Base-by-base conservation (phyloP, 2,113 vertebrate genomes). In the Corapipo altera region DNA sequence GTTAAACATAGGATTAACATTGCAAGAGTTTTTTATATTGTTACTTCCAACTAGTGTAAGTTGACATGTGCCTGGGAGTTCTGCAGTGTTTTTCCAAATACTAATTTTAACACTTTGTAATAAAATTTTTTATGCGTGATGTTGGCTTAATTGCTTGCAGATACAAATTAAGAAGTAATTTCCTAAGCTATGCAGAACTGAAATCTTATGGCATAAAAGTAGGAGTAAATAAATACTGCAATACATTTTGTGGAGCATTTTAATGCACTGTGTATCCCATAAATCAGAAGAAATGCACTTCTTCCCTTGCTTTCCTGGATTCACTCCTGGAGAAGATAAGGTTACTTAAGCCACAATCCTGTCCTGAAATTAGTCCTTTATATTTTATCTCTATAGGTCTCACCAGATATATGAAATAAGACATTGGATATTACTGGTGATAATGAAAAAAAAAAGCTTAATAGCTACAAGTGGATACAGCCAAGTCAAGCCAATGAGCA, bases 151-250 rank as follows among this genome's bases (percentile, higher is more conserved):
- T 67, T 89, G n/a, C 73, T 81, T 91, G 43, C 69, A 78, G 84
- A 84, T 26, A 78, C 52, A 91, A 81, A 87, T 78, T 87, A 78
- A 58, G 59, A 77, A 71, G 12, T 51, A 69, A 64, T 88, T 89
- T 93, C 33, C 51, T 78, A 32, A 78, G 4, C 23, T 71, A 27
- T 54, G 48, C 67, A 87, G 48, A 84, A 64, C 13, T 71, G 51
- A 87, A 92, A 74, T 66, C 22, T 55, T 66, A 10, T 23, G 28
- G 9, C 35, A 67, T 71, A 81, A 44, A 89, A 52, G 24, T 9
- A 73, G 30, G 39, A 87, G 61, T 81, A 87, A 95, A 94, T 84
- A 95, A 96, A 85, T 73, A 37, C 24, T 27, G 26, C 37, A 84
- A n/a, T 78, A 51, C 33, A 48, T 91, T 94, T 59, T 64, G 48